Evolutionary conservation across 2,113 vertebrate genomes (phyloP).

Genomic region (Hemibagrus wyckioides): DNA sequence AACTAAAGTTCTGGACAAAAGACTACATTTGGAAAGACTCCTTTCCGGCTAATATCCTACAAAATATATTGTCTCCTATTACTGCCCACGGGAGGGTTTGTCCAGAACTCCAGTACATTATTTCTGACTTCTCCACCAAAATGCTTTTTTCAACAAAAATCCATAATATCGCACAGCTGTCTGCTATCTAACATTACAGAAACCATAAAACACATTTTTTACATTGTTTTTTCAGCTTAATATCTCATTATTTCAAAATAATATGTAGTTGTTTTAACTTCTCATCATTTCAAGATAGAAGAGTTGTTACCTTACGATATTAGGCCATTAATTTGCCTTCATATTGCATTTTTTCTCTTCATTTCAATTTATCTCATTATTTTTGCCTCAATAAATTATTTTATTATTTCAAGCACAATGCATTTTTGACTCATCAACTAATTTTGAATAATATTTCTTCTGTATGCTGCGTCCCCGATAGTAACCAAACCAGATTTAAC

Average conservation of each 20-base stretch:
- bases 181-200: background rate
- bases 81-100: conserved; percentile 27
- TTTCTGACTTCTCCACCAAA: background rate
- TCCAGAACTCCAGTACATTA: background rate
- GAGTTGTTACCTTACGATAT: background rate
- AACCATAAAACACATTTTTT: background rate
- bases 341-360: background rate
- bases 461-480: background rate
- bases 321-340: background rate
- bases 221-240: background rate
- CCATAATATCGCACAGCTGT: background rate
- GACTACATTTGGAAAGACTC: conserved; percentile 26
- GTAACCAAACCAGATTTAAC: background rate
- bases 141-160: background rate
- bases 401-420: background rate
- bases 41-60: conserved; percentile 26
- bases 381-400: background rate
- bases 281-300: background rate
- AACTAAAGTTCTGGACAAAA: conserved; percentile 30
- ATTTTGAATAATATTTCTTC: background rate
- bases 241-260: background rate
- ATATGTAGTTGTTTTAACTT: background rate
- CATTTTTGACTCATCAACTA: background rate
- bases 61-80: conserved; percentile 17
- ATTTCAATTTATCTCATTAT: background rate